Evolutionary conservation across 2,888 invertebrate species (phyloP).

Genomic region (Trimorus sp.): DNA sequence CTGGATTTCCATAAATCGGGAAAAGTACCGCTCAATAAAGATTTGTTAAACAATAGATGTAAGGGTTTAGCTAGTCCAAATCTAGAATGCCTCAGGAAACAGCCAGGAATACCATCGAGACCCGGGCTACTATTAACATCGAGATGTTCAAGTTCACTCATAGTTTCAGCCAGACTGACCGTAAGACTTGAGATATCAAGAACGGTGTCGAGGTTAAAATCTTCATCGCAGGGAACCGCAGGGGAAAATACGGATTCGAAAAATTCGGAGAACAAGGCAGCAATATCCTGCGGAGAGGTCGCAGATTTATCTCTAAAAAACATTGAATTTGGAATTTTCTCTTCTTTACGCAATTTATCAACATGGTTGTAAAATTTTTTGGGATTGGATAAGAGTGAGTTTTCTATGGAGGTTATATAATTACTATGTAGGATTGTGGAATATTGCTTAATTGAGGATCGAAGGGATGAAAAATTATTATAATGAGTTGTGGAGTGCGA

Average conservation of each 20-base stretch:
- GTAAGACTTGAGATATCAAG: neutral
- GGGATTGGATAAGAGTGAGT: neutral
- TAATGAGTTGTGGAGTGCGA: neutral
- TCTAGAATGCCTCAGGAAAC: neutral
- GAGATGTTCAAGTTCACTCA: neutral
- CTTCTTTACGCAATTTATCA: neutral
- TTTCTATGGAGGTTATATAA: neutral
- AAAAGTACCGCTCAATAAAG: conserved; percentile 1
- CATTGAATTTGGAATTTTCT: neutral
- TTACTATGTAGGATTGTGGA: neutral
- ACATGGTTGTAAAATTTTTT: neutral
- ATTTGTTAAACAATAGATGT: conserved; percentile 8
- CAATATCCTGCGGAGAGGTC: neutral
- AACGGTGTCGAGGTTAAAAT: neutral
- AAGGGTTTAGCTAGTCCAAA: neutral
- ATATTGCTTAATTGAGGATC: neutral
- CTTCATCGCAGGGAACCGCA: neutral
- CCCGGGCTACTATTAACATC: neutral
- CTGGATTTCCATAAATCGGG: too few species aligned
- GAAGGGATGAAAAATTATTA: neutral
- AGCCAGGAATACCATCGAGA: neutral
- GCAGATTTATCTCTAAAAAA: neutral
- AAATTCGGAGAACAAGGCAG: too few species aligned
- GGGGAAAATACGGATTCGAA: neutral
- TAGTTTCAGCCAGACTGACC: neutral